These are phyloP conservation scores for Muntiacus muntjak DNA, from an alignment of 2,113 vertebrate genomes.

Conservation along the genomic window DNA sequence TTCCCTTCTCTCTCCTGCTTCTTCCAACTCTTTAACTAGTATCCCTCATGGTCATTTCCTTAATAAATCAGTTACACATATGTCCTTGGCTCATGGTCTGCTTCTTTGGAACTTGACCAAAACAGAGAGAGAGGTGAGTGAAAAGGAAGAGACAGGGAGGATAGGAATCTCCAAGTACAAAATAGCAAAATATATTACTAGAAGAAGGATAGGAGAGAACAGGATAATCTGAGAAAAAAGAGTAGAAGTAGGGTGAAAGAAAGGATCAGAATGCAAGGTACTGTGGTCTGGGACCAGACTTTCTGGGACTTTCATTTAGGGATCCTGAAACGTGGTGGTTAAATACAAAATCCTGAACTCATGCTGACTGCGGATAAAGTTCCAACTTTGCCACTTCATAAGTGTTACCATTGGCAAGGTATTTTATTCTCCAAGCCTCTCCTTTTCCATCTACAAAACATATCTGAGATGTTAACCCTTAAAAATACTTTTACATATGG, in stretches of 20 bases:
- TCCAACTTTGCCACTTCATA: background rate
- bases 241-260: background rate
- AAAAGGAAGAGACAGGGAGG: background rate
- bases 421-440: background rate
- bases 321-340: background rate
- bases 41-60: background rate
- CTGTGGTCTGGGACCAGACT: background rate
- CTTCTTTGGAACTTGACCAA: background rate
- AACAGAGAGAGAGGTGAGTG: background rate
- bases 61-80: background rate
- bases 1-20: background rate
- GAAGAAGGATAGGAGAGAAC: background rate
- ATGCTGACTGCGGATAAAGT: background rate
- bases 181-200: background rate
- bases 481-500: background rate
- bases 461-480: background rate
- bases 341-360: background rate
- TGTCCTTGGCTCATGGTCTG: background rate
- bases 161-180: background rate
- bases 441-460: background rate
- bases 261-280: background rate
- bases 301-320: background rate
- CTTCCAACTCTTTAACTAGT: background rate
- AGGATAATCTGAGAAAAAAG: background rate
- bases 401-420: background rate